These are phyloP conservation scores for Ptiloglossa arizonensis DNA, from an alignment of 1,140 invertebrate species.

Conservation along the genomic window DNA sequence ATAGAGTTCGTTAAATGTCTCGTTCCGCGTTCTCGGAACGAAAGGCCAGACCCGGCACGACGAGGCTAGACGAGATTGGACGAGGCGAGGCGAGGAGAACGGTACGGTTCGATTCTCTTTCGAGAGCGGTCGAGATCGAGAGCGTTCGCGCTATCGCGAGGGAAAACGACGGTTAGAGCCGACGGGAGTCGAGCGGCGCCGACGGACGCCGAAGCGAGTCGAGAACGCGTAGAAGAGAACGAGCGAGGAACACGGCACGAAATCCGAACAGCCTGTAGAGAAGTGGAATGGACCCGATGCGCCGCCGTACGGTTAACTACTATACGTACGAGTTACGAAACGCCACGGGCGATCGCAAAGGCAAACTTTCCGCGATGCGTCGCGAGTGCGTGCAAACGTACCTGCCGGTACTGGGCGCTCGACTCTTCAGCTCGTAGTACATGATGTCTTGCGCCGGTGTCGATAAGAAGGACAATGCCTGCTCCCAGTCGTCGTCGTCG, in stretches of 20 bases:
- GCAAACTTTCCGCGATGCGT: background rate
- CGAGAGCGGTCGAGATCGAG: background rate
- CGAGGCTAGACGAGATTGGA: too few species aligned
- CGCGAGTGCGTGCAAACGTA: conserved; percentile 74
- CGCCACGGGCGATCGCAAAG: background rate
- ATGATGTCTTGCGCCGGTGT: conserved; percentile 84
- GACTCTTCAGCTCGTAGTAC: conserved; percentile 86
- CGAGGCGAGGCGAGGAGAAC: background rate
- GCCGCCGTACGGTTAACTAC: background rate
- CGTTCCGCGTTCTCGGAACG: too few species aligned
- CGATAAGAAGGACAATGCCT: conserved; percentile 70
- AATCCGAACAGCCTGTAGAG: background rate
- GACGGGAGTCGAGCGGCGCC: background rate
- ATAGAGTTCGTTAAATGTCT: too few species aligned
- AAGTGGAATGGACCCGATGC: background rate
- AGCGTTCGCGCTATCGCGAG: background rate
- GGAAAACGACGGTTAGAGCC: background rate
- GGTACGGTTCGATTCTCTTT: background rate
- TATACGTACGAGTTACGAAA: background rate
- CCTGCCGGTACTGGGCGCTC: conserved; percentile 85
- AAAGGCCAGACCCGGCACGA: background rate
- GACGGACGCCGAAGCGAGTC: background rate
- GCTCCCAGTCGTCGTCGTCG: conserved; percentile 73
- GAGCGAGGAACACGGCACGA: background rate
- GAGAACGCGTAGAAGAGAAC: background rate